Evolutionary conservation across 2,113 vertebrate genomes (phyloP).

Genomic region (Passer montanus): DNA sequence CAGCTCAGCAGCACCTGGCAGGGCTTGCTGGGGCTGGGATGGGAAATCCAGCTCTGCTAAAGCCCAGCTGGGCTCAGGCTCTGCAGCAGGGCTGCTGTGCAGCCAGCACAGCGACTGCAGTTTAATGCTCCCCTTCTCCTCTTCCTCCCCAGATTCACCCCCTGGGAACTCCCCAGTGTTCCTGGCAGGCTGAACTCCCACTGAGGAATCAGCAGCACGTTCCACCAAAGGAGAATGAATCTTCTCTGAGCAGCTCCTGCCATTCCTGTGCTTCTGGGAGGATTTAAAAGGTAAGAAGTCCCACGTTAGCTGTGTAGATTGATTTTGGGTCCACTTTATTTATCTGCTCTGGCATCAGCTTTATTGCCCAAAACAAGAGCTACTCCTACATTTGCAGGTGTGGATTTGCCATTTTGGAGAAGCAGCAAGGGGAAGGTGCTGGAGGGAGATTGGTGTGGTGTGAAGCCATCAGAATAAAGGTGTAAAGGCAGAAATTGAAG

Average conservation of each 20-base stretch:
- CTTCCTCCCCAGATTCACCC: background rate
- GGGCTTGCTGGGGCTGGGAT: background rate
- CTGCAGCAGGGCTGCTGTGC: background rate
- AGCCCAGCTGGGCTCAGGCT: background rate
- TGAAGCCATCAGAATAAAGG: background rate
- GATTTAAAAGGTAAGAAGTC: background rate
- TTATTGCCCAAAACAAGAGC: background rate
- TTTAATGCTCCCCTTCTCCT: background rate
- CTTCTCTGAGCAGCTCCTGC: background rate
- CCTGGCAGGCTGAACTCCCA: background rate
- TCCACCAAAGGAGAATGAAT: background rate
- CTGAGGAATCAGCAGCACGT: background rate
- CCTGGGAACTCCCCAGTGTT: background rate
- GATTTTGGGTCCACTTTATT: conserved; percentile 3
- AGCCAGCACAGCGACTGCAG: background rate
- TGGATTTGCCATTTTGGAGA: background rate
- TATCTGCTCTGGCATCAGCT: background rate
- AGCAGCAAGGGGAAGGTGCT: background rate
- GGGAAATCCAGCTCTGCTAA: background rate
- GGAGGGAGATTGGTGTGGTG: background rate
- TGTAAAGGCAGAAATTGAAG: background rate
- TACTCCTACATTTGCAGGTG: background rate
- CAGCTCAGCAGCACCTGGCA: background rate
- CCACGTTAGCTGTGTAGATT: background rate
- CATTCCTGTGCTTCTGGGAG: background rate